phyloP scores from a whole-genome alignment of 1,140 invertebrate species.

The Drosophila micromelanica region DNA sequence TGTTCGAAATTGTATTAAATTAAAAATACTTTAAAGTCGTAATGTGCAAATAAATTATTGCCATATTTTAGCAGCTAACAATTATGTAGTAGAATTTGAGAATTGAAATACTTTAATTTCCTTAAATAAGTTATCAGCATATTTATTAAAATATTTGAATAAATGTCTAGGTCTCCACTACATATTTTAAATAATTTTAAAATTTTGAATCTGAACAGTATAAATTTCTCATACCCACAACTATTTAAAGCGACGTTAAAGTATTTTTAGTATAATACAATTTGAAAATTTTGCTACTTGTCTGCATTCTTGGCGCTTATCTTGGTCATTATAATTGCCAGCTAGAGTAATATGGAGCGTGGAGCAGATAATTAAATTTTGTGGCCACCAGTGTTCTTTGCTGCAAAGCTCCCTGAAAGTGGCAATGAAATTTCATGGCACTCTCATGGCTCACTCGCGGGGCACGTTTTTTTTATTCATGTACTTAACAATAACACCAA shows the following conservation, averaged over 20 bases:
- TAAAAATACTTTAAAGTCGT: not conserved
- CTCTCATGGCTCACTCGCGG: constrained; percentile 4
- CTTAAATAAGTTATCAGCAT: too few species aligned
- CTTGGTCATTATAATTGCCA: constrained; percentile 41
- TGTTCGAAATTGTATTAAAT: constrained; percentile 2
- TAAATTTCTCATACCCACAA: not conserved
- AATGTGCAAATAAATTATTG: too few species aligned
- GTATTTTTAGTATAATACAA: constrained; percentile 1
- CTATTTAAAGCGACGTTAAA: not conserved
- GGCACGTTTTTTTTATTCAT: constrained; percentile 45
- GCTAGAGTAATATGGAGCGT: not conserved
- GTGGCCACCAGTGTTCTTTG: constrained; percentile 35
- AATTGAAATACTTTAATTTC: too few species aligned
- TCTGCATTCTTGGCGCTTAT: constrained; percentile 36
- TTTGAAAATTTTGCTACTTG: constrained; percentile 21
- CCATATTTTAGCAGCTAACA: too few species aligned
- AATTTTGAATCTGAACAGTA: too few species aligned
- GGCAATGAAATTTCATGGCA: constrained; percentile 68
- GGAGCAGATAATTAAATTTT: constrained; percentile 58
- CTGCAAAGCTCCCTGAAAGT: constrained; percentile 12
- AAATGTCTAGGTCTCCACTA: too few species aligned
- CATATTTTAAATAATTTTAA: too few species aligned
- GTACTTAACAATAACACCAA: constrained; percentile 53
- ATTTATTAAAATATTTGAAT: too few species aligned
- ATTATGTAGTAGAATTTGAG: too few species aligned